phyloP scores from a whole-genome alignment of 2,888 invertebrate species.

The Thelaira solivaga region DNA sequence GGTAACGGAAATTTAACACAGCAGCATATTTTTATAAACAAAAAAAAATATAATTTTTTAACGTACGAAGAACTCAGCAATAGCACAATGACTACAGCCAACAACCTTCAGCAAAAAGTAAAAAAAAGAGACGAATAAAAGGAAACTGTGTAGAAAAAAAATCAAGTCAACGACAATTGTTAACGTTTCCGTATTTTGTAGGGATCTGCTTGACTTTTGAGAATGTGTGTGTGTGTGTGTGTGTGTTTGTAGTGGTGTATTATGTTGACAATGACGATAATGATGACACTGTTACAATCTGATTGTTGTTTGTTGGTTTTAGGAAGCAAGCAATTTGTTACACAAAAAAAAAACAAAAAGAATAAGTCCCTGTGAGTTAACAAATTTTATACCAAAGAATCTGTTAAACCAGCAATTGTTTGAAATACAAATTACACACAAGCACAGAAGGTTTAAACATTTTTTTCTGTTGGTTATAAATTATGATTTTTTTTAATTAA shows the following conservation, averaged over 20 bases:
- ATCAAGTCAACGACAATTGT: constrained; percentile 48
- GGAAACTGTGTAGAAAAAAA: constrained; percentile 22
- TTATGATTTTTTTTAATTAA: too few species aligned
- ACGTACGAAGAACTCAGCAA: not conserved
- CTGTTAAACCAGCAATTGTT: constrained; percentile 14
- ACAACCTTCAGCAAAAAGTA: constrained; percentile 10
- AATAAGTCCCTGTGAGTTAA: too few species aligned
- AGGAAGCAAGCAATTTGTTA: constrained; percentile 27
- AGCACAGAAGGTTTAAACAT: too few species aligned
- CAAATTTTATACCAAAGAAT: constrained; percentile 7
- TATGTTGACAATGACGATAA: constrained; percentile 29
- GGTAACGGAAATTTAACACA: constrained; percentile 59
- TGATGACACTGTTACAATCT: constrained; percentile 29
- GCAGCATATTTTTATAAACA: constrained; percentile 25
- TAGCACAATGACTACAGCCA: constrained; percentile 15
- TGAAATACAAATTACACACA: too few species aligned
- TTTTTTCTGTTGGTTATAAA: too few species aligned
- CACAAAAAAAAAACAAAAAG: not conserved
- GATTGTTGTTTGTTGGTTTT: constrained; percentile 25
- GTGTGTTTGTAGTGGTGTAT: not conserved
- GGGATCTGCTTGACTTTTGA: constrained; percentile 37
- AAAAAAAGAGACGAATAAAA: not conserved
- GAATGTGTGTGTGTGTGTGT: not conserved
- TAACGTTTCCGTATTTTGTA: constrained; percentile 56
- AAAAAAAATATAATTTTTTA: not conserved